Evolutionary conservation across 2,797 vertebrate species (phyloP).

Genomic region (Malurus leucopterus): DNA sequence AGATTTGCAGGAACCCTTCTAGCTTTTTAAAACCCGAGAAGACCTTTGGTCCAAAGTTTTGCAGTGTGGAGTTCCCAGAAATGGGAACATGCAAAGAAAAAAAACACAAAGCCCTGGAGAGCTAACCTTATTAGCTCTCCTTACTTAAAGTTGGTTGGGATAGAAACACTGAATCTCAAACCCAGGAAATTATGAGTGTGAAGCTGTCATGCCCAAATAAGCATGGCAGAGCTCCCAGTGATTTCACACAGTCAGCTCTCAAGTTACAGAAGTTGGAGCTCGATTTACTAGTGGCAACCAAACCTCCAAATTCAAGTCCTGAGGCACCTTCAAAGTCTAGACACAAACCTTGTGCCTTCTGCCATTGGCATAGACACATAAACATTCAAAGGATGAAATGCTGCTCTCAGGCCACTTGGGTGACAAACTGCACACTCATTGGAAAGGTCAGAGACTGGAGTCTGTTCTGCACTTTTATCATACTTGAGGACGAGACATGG

Average conservation of each 20-base stretch:
- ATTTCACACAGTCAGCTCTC: conserved; percentile 22
- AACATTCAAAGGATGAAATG: background rate
- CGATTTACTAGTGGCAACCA: conserved; percentile 4
- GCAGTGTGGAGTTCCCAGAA: conserved; percentile 37
- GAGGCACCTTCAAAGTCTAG: background rate
- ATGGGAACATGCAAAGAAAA: background rate
- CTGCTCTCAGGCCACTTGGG: background rate
- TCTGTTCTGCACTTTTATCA: background rate
- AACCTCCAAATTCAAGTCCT: background rate
- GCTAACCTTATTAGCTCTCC: conserved; percentile 5
- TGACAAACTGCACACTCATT: background rate
- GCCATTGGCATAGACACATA: fast-evolving
- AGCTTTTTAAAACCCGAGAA: conserved; percentile 36
- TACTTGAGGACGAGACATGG: conserved; percentile 3
- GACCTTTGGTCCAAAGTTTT: conserved; percentile 12
- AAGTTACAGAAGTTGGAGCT: conserved; percentile 6
- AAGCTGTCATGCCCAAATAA: conserved; percentile 16
- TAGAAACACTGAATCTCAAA: background rate
- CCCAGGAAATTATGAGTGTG: conserved; percentile 28
- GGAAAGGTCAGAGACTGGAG: background rate
- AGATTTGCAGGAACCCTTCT: conserved; percentile 13
- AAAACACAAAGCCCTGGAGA: conserved; percentile 10
- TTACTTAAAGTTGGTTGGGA: background rate
- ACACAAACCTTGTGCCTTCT: background rate
- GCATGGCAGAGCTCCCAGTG: conserved; percentile 45